Conservation (phyloP, 1,140 invertebrate species). For the Drosophila nigrodunni region DNA sequence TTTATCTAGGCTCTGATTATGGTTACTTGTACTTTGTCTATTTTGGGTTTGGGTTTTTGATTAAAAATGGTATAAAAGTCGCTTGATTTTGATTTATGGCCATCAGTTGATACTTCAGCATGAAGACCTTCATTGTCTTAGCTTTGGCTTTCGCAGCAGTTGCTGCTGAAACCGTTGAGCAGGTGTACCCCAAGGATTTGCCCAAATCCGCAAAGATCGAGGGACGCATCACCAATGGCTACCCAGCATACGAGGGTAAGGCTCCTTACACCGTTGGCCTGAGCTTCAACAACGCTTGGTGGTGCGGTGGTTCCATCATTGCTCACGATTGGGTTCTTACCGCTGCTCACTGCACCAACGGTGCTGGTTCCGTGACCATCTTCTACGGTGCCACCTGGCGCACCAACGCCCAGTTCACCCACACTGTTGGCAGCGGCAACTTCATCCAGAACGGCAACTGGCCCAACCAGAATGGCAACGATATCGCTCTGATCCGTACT, state of each 20-base stretch:
- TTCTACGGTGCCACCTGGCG: constrained; percentile 56
- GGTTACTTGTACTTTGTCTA: no score
- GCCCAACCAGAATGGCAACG: constrained; percentile 40
- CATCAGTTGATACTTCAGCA: constrained; percentile 26
- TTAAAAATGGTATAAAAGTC: constrained; percentile 18
- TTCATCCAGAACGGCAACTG: constrained; percentile 47
- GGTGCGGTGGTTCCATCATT: constrained; percentile 88
- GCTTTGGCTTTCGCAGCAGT: constrained; percentile 50
- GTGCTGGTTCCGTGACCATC: constrained; percentile 46
- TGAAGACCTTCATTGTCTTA: constrained; percentile 43
- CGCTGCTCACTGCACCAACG: constrained; percentile 86
- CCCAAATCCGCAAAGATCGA: constrained; percentile 40
- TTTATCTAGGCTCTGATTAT: constrained; percentile 16
- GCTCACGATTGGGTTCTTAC: constrained; percentile 86
- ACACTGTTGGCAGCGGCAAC: constrained; percentile 35
- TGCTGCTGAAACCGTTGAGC: constrained; percentile 32
- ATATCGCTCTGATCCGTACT: constrained; percentile 42
- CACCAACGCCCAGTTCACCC: constrained; percentile 40
- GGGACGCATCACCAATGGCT: constrained; percentile 56
- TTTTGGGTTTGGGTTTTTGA: background rate
- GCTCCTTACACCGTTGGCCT: constrained; percentile 58
- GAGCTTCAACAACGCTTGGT: constrained; percentile 79
- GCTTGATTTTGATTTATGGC: background rate
- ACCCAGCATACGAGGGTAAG: constrained; percentile 28
- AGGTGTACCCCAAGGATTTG: constrained; percentile 42